Conservation (phyloP, 2,888 invertebrate species). For the Poecilobothrus nobilitatus region DNA sequence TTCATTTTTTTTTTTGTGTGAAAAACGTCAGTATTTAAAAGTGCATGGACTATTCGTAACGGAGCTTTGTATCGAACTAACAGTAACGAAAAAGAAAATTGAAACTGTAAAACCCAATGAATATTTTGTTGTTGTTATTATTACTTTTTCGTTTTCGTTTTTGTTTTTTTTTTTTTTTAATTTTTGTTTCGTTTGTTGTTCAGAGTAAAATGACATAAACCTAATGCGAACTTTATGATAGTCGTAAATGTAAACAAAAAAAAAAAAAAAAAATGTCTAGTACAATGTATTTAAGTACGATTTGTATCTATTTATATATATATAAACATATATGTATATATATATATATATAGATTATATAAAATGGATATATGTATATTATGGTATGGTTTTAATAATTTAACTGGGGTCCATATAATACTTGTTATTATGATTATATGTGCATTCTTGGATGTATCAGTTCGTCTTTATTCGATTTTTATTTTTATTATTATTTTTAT, state of each 20-base stretch:
- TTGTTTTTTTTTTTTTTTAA: neutral
- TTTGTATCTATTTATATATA: neutral
- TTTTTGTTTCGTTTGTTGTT: neutral
- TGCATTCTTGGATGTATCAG: neutral
- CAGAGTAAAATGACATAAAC: neutral
- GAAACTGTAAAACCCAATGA: slow-evolving; percentile 1
- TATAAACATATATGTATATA: neutral
- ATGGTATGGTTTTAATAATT: neutral
- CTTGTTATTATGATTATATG: neutral
- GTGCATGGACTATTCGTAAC: slow-evolving; percentile 3
- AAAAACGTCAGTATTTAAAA: neutral
- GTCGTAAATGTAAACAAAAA: slow-evolving; percentile 2
- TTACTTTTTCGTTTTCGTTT: neutral
- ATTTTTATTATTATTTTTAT: neutral
- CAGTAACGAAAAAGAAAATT: slow-evolving; percentile 1
- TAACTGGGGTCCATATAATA: slow-evolving; percentile 2
- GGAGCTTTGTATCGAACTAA: slow-evolving; percentile 6
- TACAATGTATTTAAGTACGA: neutral
- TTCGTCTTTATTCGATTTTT: neutral
- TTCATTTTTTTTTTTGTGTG: neutral
- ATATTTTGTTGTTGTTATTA: neutral
- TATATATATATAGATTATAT: neutral
- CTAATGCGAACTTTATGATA: slow-evolving; percentile 6
- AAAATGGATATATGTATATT: neutral
- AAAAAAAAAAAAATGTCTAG: neutral